phyloP scores from a whole-genome alignment of 2,113 vertebrate genomes.

The Nannobrachium achirus region DNA sequence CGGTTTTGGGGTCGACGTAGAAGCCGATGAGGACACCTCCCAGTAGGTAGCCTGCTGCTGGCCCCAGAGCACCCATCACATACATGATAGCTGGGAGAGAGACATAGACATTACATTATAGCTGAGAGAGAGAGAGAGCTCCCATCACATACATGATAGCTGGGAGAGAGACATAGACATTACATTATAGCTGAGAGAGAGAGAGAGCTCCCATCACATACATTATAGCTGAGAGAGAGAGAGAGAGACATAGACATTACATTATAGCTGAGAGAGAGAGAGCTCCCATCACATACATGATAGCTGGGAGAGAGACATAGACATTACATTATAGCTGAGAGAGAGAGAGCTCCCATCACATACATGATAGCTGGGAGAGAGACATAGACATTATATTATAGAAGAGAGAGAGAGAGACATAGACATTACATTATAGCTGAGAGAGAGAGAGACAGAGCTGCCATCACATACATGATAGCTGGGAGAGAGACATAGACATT shows the following conservation, averaged over 20 bases:
- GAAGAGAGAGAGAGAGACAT: slow-evolving; percentile 85
- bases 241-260: not conserved
- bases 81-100: slow-evolving; percentile 93
- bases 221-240: slow-evolving; percentile 82
- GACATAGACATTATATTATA: no score
- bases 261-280: slow-evolving; percentile 72
- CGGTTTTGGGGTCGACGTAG: slow-evolving; percentile 92
- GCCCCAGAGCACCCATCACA: slow-evolving; percentile 97
- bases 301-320: slow-evolving; percentile 76
- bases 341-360: slow-evolving; percentile 90
- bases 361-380: slow-evolving; percentile 90
- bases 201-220: slow-evolving; percentile 90
- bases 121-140: slow-evolving; percentile 82
- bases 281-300: slow-evolving; percentile 99
- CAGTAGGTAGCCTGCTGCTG: slow-evolving; percentile 94
- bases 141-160: slow-evolving; percentile 97
- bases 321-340: no score
- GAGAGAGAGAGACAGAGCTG: slow-evolving; percentile 79
- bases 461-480: slow-evolving; percentile 99
- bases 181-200: no score
- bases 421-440: slow-evolving; percentile 90
- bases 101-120: no score
- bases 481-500: slow-evolving; percentile 38
- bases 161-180: no score
- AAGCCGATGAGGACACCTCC: slow-evolving; percentile 98